Evolutionary conservation across 2,888 invertebrate species (phyloP).

Genomic region (Diarsia dahlii): DNA sequence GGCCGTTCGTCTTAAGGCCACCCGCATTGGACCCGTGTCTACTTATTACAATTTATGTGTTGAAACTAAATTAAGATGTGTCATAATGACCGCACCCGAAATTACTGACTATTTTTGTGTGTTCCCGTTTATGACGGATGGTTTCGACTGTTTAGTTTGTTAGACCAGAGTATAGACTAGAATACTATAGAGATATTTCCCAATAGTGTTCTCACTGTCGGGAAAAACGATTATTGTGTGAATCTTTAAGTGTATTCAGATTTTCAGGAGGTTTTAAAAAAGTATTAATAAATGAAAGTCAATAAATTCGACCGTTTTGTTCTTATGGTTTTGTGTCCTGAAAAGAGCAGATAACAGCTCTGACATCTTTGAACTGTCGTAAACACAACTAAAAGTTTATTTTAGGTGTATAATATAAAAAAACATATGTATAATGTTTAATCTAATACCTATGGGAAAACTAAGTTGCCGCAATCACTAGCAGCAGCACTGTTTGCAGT

Average conservation of each 20-base stretch:
- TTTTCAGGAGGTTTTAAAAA: neutral
- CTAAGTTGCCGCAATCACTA: neutral
- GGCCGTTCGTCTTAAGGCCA: conserved; percentile 73
- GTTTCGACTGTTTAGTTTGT: conserved; percentile 56
- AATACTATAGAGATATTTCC: no score
- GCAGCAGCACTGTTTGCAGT: neutral
- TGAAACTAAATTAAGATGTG: conserved; percentile 89
- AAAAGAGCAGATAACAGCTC: neutral
- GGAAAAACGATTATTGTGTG: neutral
- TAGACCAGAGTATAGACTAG: neutral
- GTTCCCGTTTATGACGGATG: conserved; percentile 68
- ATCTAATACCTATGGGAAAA: neutral
- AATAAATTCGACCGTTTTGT: neutral
- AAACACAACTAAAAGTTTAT: neutral
- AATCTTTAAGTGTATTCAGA: neutral
- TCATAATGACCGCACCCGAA: conserved; percentile 87
- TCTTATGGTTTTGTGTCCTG: neutral
- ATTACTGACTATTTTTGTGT: conserved; percentile 74
- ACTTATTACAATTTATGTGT: conserved; percentile 86
- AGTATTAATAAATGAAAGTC: no score
- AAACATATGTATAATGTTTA: neutral
- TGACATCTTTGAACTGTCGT: neutral
- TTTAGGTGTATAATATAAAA: neutral
- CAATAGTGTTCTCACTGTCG: neutral
- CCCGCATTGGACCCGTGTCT: conserved; percentile 80